Conservation (phyloP, 2,888 invertebrate genomes). For the Philaethria dido region DNA sequence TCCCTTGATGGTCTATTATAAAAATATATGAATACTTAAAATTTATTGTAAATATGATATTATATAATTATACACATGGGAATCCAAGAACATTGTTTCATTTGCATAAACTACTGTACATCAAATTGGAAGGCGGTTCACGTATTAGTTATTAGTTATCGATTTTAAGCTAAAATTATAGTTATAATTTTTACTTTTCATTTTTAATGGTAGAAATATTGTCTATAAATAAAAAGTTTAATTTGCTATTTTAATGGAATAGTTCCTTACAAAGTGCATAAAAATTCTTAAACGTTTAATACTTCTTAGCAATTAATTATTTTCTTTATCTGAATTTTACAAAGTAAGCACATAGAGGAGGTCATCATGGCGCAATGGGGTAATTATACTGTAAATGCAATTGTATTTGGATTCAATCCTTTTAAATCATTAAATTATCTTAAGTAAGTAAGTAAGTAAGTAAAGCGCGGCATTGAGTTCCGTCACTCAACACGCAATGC, state of each 20-base stretch:
- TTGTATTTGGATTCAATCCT: too few species aligned
- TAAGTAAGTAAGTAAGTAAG: too few species aligned
- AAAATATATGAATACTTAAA: constrained; percentile 3
- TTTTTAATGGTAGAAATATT: constrained; percentile 10
- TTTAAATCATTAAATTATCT: too few species aligned
- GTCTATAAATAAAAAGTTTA: constrained; percentile 17
- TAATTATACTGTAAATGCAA: too few species aligned
- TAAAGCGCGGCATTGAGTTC: too few species aligned
- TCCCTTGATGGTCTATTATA: too few species aligned
- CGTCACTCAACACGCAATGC: too few species aligned
- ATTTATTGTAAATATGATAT: neutral
- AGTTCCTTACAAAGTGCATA: neutral
- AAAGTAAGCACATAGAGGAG: too few species aligned
- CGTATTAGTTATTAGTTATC: constrained; percentile 26
- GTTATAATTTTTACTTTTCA: constrained; percentile 1
- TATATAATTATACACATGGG: constrained; percentile 4
- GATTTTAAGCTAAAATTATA: constrained; percentile 23
- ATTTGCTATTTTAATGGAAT: constrained; percentile 15
- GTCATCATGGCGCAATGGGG: too few species aligned
- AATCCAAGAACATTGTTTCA: constrained; percentile 14
- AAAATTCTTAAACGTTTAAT: neutral
- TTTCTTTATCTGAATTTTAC: too few species aligned
- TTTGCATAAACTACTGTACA: constrained; percentile 28
- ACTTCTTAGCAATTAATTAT: neutral
- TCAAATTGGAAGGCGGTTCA: constrained; percentile 13